phyloP scores from a whole-genome alignment of 2,888 invertebrate species.

The Slavum lentiscoides region DNA sequence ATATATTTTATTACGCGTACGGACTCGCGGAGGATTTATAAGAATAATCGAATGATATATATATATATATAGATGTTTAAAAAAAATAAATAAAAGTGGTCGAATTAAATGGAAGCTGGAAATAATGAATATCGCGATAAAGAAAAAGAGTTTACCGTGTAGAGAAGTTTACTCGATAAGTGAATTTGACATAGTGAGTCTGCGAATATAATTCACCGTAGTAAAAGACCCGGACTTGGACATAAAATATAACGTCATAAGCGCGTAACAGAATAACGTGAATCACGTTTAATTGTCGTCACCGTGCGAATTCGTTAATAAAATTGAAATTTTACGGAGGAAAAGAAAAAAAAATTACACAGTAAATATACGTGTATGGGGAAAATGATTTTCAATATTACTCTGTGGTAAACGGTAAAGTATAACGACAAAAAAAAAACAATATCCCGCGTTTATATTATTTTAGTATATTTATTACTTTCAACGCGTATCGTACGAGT shows the following conservation, averaged over 20 bases:
- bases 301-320: not conserved
- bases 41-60: not conserved
- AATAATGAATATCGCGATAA: constrained; percentile 24
- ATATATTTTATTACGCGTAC: no score
- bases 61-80: no score
- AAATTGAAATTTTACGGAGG: not conserved
- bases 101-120: constrained; percentile 8
- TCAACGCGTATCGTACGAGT: no score
- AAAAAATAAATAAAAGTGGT: constrained; percentile 10
- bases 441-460: no score
- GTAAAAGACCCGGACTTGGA: not conserved
- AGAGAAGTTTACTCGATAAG: not conserved
- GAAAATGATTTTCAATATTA: no score
- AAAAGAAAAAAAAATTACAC: no score
- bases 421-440: no score
- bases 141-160: constrained; percentile 20
- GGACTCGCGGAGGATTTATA: constrained; percentile 5
- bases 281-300: constrained; percentile 15
- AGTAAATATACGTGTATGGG: no score
- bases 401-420: no score
- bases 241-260: constrained; percentile 21
- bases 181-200: constrained; percentile 26
- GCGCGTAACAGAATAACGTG: not conserved
- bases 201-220: constrained; percentile 4
- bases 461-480: no score